Conservation (phyloP, 2,113 vertebrate genomes). For the Tragelaphus imberbis region DNA sequence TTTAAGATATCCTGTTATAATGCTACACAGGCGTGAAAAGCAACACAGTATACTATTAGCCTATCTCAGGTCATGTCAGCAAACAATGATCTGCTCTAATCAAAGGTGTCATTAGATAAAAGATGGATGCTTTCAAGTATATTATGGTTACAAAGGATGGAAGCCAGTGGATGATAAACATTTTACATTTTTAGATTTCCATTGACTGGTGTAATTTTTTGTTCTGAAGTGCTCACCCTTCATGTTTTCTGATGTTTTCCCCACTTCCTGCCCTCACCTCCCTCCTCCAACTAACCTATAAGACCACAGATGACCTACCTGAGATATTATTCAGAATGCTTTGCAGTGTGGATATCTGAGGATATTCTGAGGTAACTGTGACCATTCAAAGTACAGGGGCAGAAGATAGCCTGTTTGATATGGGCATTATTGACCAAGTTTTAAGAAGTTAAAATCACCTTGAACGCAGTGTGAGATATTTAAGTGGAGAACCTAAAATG, state of each 20-base stretch:
- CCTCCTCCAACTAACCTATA: neutral
- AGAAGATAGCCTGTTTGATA: neutral
- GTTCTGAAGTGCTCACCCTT: neutral
- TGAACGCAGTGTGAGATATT: neutral
- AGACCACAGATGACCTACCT: neutral
- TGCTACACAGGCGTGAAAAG: neutral
- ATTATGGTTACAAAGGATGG: neutral
- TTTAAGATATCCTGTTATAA: neutral
- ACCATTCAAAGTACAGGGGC: neutral
- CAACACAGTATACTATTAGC: neutral
- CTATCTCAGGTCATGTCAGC: neutral
- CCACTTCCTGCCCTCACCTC: neutral
- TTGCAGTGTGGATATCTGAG: neutral
- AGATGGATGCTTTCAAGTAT: neutral
- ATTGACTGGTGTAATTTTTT: neutral
- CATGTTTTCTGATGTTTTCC: neutral
- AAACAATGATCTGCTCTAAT: neutral
- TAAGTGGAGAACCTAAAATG: neutral
- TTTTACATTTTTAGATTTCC: neutral
- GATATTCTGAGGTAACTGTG: neutral
- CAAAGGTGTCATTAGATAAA: neutral
- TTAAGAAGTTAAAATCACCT: neutral
- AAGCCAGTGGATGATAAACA: neutral
- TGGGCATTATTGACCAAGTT: neutral
- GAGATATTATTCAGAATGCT: constrained; percentile 17